A percentile compares a stretch with the other conserved stretches of the same genome.
phyloP scores from a whole-genome alignment of 1,140 invertebrate species.

The Trichonephila inaurata region DNA sequence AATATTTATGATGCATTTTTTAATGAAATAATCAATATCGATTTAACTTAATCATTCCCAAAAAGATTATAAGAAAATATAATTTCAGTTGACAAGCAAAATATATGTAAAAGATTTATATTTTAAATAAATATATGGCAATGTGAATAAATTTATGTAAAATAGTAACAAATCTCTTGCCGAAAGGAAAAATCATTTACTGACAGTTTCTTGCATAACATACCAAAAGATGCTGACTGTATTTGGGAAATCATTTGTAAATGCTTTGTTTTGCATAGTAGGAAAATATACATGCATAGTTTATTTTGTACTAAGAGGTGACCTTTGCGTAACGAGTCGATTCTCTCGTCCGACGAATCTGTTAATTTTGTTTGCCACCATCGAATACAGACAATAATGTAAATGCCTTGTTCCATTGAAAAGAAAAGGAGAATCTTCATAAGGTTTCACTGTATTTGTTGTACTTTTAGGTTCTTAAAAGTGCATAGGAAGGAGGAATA shows the following conservation, averaged over 20 bases:
- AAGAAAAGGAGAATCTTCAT: conserved; percentile 2
- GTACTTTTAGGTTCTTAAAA: conserved; percentile 73
- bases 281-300: conserved; percentile 12
- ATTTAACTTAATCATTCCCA: too few relatives aligned
- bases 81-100: too few relatives aligned
- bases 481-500: conserved; percentile 74
- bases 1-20: too few relatives aligned
- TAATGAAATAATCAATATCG: too few relatives aligned
- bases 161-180: too few relatives aligned
- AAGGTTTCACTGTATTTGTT: conserved; percentile 34
- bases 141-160: too few relatives aligned
- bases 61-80: too few relatives aligned
- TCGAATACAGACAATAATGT: neutral
- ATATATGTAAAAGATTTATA: too few relatives aligned
- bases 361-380: conserved; percentile 4
- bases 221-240: neutral
- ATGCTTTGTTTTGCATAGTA: neutral
- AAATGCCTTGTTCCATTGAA: conserved; percentile 12
- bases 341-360: neutral
- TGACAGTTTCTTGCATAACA: neutral
- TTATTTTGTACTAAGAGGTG: conserved; percentile 26
- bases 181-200: too few relatives aligned
- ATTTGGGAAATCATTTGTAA: neutral
- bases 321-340: neutral
- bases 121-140: too few relatives aligned